Conservation (phyloP, 2,888 invertebrate species). For the Yponomeuta evonymella region DNA sequence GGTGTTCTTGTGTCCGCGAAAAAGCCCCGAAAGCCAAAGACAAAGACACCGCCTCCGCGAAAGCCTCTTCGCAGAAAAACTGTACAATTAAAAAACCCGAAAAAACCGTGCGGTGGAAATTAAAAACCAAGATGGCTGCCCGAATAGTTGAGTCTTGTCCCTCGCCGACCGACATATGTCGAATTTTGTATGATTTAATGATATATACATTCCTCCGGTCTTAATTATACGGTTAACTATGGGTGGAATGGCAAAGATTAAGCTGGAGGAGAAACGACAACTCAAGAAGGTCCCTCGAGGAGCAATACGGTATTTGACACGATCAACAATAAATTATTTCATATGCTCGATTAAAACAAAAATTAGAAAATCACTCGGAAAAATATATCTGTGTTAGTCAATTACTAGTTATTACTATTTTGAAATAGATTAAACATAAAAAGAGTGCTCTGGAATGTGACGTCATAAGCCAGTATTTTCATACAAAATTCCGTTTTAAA, state of each 20-base stretch:
- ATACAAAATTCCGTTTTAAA: too few relatives aligned
- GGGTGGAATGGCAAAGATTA: conserved; percentile 23
- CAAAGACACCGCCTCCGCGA: conserved; percentile 17
- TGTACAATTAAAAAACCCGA: conserved; percentile 18
- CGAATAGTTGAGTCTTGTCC: not conserved
- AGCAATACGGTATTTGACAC: too few relatives aligned
- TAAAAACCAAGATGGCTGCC: conserved; percentile 12
- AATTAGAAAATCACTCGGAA: too few relatives aligned
- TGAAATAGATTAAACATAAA: too few relatives aligned
- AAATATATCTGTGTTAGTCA: too few relatives aligned
- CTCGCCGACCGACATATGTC: conserved; percentile 10
- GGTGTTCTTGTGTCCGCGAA: not conserved
- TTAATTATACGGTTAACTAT: conserved; percentile 29
- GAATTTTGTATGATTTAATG: conserved; percentile 34
- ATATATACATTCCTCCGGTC: conserved; percentile 27
- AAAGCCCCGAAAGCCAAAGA: not conserved
- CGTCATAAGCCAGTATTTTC: too few relatives aligned
- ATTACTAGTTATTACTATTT: too few relatives aligned
- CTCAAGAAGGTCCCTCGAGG: too few relatives aligned
- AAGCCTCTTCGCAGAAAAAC: conserved; percentile 11
- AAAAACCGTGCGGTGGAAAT: conserved; percentile 12
- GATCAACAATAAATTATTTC: too few relatives aligned
- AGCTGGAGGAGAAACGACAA: conserved; percentile 24
- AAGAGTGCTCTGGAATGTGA: too few relatives aligned
- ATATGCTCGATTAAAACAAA: too few relatives aligned